These are phyloP conservation scores for Bryconaethiops microstoma DNA, from an alignment of 2,797 vertebrate genomes.

Conservation along the genomic window DNA sequence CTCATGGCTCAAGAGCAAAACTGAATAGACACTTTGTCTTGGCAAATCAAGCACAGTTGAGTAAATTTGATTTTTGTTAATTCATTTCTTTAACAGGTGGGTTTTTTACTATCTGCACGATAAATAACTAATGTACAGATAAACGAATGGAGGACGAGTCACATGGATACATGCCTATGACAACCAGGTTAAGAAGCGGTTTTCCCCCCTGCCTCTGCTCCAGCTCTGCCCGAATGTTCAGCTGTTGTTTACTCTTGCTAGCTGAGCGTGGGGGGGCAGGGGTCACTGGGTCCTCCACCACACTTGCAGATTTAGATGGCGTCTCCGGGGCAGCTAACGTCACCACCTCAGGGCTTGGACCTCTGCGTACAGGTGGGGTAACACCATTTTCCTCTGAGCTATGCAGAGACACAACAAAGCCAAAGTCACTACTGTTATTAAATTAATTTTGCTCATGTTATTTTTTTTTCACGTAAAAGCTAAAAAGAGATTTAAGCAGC, in stretches of 20 bases:
- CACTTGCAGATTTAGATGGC: slow-evolving; percentile 65
- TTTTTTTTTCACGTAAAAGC: neutral
- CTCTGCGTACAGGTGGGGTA: slow-evolving; percentile 68
- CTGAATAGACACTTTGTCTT: neutral
- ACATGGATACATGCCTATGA: slow-evolving; percentile 84
- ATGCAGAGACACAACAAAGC: neutral
- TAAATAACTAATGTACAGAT: neutral
- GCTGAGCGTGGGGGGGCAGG: slow-evolving; percentile 79
- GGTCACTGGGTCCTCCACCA: slow-evolving; percentile 75
- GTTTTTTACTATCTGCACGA: neutral
- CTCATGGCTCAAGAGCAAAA: neutral
- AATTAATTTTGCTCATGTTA: neutral
- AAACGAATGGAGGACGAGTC: neutral
- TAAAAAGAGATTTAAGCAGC: neutral
- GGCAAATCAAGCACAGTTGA: neutral
- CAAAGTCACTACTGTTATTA: neutral
- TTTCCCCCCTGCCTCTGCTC: slow-evolving; percentile 97
- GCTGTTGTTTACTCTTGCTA: slow-evolving; percentile 84
- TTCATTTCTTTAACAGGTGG: too few relatives aligned
- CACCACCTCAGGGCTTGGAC: slow-evolving; percentile 74
- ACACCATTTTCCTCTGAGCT: slow-evolving; percentile 85
- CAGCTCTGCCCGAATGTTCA: slow-evolving; percentile 90
- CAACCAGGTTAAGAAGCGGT: slow-evolving; percentile 92
- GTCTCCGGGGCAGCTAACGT: slow-evolving; percentile 71
- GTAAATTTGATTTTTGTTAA: neutral